phyloP scores from a whole-genome alignment of 2,888 invertebrate species.

The Smittia sp. region DNA sequence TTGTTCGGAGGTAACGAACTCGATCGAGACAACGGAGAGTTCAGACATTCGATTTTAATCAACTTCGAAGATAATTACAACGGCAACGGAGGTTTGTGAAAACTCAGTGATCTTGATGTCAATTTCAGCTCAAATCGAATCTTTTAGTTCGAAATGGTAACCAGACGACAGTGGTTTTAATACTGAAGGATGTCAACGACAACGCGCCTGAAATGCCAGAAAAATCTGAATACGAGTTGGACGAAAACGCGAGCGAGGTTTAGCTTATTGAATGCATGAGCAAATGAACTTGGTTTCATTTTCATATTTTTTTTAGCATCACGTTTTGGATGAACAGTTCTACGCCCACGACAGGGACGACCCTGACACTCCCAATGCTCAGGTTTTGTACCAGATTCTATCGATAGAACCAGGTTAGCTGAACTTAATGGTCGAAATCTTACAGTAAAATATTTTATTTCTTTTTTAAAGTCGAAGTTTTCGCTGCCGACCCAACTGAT shows the following conservation, averaged over 20 bases:
- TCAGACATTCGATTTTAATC: conserved; percentile 55
- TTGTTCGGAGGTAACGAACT: conserved; percentile 54
- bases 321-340: conserved; percentile 47
- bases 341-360: conserved; percentile 59
- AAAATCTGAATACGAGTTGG: conserved; percentile 48
- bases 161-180: conserved; percentile 49
- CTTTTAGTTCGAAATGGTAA: conserved; percentile 43
- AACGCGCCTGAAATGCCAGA: conserved; percentile 58
- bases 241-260: conserved; percentile 50
- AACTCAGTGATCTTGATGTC: too few species aligned
- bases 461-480: not conserved
- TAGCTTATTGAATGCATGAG: conserved; percentile 28
- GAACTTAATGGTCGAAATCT: not conserved
- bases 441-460: not conserved
- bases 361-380: conserved; percentile 57
- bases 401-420: conserved; percentile 47
- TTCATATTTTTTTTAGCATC: not conserved
- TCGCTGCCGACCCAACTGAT: conserved; percentile 47
- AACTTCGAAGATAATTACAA: conserved; percentile 58
- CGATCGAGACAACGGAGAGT: conserved; percentile 57
- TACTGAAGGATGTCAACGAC: conserved; percentile 62
- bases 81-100: conserved; percentile 52
- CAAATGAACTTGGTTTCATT: not conserved
- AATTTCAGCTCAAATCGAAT: too few species aligned
- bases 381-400: conserved; percentile 56